Evolutionary conservation across 2,888 invertebrate species (phyloP).

Genomic region (Agrotis clavis): DNA sequence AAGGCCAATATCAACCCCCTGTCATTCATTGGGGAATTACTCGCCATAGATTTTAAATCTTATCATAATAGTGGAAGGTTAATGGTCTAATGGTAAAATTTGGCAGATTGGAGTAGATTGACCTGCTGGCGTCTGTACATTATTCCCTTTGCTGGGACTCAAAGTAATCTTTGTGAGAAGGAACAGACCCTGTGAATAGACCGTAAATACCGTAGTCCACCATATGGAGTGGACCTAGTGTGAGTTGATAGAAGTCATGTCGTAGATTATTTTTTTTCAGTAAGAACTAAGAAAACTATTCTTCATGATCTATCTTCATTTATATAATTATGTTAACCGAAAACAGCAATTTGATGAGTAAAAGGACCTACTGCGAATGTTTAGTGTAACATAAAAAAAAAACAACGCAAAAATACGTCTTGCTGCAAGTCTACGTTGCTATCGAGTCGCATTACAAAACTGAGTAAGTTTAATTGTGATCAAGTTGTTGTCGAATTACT

Average conservation of each 20-base stretch:
- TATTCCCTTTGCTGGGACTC: no score
- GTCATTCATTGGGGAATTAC: constrained; percentile 10
- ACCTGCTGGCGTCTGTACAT: no score
- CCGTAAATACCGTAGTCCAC: neutral
- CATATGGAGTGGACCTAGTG: neutral
- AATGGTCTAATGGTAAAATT: no score
- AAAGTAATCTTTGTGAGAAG: neutral
- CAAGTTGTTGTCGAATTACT: no score
- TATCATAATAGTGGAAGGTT: no score
- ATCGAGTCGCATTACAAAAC: no score
- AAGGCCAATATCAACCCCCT: neutral
- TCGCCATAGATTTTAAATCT: neutral
- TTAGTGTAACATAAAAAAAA: no score
- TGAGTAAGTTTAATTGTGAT: no score
- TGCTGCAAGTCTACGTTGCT: no score
- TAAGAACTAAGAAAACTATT: neutral
- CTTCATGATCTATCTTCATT: neutral
- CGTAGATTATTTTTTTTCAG: neutral
- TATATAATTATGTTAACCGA: neutral
- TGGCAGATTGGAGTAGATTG: no score
- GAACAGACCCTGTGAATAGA: no score
- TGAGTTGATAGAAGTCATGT: neutral
- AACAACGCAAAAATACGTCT: no score
- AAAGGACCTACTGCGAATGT: neutral
- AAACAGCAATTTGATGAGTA: neutral